These are phyloP conservation scores for Sweltsa coloradensis DNA, from an alignment of 1,140 invertebrate genomes.

Conservation along the genomic window DNA sequence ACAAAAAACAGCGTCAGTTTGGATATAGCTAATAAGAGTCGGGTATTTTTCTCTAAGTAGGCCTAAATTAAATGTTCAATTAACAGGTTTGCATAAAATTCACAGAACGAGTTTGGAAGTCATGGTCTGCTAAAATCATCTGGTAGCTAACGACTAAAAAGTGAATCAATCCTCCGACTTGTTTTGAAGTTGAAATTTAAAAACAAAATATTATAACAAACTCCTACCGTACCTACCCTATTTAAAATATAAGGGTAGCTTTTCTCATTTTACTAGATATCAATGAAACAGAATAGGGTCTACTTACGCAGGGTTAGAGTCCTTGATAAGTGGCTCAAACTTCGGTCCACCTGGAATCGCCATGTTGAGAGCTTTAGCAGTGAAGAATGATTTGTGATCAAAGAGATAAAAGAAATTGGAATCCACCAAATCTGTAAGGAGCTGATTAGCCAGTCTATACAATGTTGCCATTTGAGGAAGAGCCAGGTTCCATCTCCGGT, in stretches of 20 bases:
- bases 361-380: slow-evolving; percentile 98
- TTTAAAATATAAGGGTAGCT: not conserved
- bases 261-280: not conserved
- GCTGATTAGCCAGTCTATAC: slow-evolving; percentile 93
- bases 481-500: slow-evolving; percentile 88
- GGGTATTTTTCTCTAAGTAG: too few relatives aligned
- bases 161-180: too few relatives aligned
- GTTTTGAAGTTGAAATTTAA: too few relatives aligned
- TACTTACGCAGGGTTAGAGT: slow-evolving; percentile 79
- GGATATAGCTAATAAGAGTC: too few relatives aligned
- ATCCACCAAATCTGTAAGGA: slow-evolving; percentile 97
- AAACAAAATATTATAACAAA: slow-evolving; percentile 8
- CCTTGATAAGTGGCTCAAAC: slow-evolving; percentile 98
- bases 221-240: not conserved
- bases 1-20: too few relatives aligned
- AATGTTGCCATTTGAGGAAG: slow-evolving; percentile 95
- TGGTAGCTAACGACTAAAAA: too few relatives aligned
- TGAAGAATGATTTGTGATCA: slow-evolving; percentile 99
- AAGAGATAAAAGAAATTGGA: slow-evolving; percentile 99
- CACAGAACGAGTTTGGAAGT: too few relatives aligned
- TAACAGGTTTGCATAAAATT: too few relatives aligned
- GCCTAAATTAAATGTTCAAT: too few relatives aligned
- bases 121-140: too few relatives aligned
- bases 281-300: slow-evolving; percentile 5
- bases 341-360: slow-evolving; percentile 99